Conservation (phyloP, 2,113 vertebrate species). For the Sinosuthora webbiana region DNA sequence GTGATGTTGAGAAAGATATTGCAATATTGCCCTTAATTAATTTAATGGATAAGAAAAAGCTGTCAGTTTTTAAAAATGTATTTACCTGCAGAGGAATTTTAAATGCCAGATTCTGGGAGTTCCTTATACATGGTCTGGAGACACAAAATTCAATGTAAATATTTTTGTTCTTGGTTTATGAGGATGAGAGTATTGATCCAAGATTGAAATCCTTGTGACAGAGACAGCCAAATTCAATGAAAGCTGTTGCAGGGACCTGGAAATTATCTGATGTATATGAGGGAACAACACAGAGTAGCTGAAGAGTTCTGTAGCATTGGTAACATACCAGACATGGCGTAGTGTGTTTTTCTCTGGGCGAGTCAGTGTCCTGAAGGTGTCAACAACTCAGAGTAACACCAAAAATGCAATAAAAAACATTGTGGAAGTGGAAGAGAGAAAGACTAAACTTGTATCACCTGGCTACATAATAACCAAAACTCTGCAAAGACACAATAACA, state of each 20-base stretch:
- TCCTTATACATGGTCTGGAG: background rate
- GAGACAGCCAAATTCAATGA: background rate
- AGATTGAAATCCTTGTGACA: background rate
- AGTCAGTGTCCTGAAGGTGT: background rate
- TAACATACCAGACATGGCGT: background rate
- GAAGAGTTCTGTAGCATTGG: background rate
- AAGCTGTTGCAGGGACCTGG: background rate
- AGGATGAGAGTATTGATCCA: background rate
- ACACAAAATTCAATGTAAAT: background rate
- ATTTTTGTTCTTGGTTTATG: background rate
- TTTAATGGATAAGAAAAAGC: background rate
- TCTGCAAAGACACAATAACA: background rate
- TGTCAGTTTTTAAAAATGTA: background rate
- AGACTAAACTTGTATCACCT: background rate
- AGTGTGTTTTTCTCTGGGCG: fast-evolving
- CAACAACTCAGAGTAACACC: background rate
- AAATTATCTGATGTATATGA: background rate
- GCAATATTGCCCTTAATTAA: background rate
- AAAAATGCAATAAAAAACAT: background rate
- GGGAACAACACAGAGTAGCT: background rate
- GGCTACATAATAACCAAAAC: background rate
- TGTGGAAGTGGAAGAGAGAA: background rate
- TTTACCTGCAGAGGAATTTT: background rate
- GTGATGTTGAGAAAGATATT: background rate
- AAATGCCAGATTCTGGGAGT: background rate